Base-by-base conservation (phyloP, 2,888 invertebrate genomes). In the Limnephilus marmoratus region DNA sequence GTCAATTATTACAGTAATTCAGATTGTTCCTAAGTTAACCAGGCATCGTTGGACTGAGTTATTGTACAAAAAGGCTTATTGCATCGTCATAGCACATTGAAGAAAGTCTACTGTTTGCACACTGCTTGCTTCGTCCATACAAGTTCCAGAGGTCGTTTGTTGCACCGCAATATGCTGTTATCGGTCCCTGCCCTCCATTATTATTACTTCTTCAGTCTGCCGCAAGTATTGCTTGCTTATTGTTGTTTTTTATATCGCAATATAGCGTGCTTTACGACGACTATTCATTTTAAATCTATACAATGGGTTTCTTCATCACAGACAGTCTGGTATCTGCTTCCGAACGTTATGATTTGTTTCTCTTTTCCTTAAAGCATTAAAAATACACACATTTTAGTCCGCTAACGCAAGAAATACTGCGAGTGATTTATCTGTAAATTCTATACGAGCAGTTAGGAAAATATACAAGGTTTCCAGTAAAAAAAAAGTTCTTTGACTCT, bases 101-200 rank as follows among this genome's bases (percentile, higher is more conserved):
- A 68, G 68, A n/a, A 24, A 68, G 24, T 68, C 68, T 68, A 24
- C 9, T 68, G 24, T 24, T n/a, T 1, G 9, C 68, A 5, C 24
- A n/a, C 9, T 68, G n/a, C 24, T 53, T 18, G 18, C 53, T 53
- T 53, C 5, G 7, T 18, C 49, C 49, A 49, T 49, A 68, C 9
- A 24, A 37, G 83, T 83, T 83, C 24, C 34, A 83, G 83, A 83
- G 83, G 83, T 83, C 83, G 34, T 34, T 18, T 83, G 83, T 83
- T 83, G 83, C 24, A 82, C 34, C 82, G 82, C 34, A 83, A 24
- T 37, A 41, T 83, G 83, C 37, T 83, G 83, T 37, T 83, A 83
- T 83, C 83, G 83, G 83, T 37, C 37, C n/a, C 9, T 37, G 83
- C 83, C 34, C 83, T n/a, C 83, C 9, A 83, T 83, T 83, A 41